These are phyloP conservation scores for Perizoma flavofasciatum DNA, from an alignment of 2,888 invertebrate species.

Conservation along the genomic window DNA sequence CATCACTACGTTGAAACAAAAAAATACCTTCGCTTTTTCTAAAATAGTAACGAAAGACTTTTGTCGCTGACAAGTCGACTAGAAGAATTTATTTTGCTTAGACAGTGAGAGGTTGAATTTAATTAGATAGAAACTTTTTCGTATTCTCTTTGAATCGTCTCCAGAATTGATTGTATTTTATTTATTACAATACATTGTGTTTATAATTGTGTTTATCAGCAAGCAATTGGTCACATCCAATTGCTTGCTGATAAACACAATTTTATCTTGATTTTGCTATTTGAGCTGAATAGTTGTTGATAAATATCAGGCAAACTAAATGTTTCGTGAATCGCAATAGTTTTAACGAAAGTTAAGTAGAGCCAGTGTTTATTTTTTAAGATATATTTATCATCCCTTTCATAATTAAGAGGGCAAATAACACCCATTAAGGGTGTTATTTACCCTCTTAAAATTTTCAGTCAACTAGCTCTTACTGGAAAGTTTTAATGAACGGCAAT, in stretches of 20 bases:
- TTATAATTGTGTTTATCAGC: too few relatives aligned
- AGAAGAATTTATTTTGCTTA: constrained; percentile 49
- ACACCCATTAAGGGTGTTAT: constrained; percentile 5
- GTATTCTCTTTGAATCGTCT: constrained; percentile 38
- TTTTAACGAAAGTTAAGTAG: too few relatives aligned
- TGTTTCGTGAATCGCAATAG: too few relatives aligned
- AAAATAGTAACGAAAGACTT: constrained; percentile 12
- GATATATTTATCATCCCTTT: too few relatives aligned
- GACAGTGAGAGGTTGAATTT: constrained; percentile 43
- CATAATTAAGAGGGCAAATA: too few relatives aligned
- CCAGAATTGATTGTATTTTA: constrained; percentile 46
- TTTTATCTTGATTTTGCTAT: background rate
- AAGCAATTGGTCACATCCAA: too few relatives aligned
- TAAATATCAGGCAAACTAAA: too few relatives aligned
- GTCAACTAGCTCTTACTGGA: constrained; percentile 8
- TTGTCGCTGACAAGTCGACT: constrained; percentile 15
- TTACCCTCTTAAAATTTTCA: constrained; percentile 3
- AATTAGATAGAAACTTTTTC: constrained; percentile 56
- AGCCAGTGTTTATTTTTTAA: too few relatives aligned
- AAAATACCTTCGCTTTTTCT: background rate
- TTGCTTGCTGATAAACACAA: too few relatives aligned
- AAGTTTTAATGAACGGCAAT: constrained; percentile 34
- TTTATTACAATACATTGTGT: too few relatives aligned
- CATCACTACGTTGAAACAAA: too few relatives aligned
- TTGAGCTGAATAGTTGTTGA: too few relatives aligned